Conservation (phyloP, 2,797 vertebrate genomes). For the Coccyzus lansbergi region DNA sequence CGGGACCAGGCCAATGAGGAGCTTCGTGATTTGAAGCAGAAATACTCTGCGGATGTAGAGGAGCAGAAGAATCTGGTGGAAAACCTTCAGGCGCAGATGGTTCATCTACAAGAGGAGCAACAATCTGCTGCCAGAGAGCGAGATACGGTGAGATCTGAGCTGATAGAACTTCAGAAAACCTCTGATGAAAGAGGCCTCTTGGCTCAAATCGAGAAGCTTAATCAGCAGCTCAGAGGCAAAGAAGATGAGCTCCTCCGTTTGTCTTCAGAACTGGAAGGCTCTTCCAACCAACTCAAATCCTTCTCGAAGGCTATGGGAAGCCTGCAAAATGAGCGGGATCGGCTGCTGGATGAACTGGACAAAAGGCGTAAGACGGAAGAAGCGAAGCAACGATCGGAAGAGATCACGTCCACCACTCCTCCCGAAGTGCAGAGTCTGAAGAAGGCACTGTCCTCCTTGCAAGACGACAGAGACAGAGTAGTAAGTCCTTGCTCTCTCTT, state of each 20-base stretch:
- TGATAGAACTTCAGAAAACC: conserved; percentile 33
- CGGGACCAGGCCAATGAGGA: conserved; percentile 84
- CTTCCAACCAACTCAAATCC: conserved; percentile 77
- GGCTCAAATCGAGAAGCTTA: conserved; percentile 64
- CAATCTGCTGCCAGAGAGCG: conserved; percentile 11
- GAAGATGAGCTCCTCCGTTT: conserved; percentile 72
- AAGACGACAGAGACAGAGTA: conserved; percentile 92
- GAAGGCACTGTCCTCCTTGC: conserved; percentile 91
- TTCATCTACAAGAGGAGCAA: conserved; percentile 60
- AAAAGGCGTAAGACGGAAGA: conserved; percentile 47
- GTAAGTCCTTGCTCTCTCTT: conserved; percentile 77
- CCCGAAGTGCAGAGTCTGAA: conserved; percentile 90
- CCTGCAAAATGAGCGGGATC: conserved; percentile 83
- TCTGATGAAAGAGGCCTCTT: conserved; percentile 39
- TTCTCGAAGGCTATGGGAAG: conserved; percentile 79
- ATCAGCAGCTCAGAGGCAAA: conserved; percentile 67
- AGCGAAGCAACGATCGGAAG: conserved; percentile 58
- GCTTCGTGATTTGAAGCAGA: conserved; percentile 63
- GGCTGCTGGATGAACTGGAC: conserved; percentile 67
- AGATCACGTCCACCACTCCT: conserved; percentile 27
- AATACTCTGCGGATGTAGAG: conserved; percentile 58
- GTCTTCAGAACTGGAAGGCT: conserved; percentile 71
- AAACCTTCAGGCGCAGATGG: conserved; percentile 55
- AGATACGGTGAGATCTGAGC: conserved; percentile 29
- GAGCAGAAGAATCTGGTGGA: conserved; percentile 43